Evolutionary conservation across 2,113 vertebrate genomes (phyloP).

Genomic region (Psittacula cyanocephala): DNA sequence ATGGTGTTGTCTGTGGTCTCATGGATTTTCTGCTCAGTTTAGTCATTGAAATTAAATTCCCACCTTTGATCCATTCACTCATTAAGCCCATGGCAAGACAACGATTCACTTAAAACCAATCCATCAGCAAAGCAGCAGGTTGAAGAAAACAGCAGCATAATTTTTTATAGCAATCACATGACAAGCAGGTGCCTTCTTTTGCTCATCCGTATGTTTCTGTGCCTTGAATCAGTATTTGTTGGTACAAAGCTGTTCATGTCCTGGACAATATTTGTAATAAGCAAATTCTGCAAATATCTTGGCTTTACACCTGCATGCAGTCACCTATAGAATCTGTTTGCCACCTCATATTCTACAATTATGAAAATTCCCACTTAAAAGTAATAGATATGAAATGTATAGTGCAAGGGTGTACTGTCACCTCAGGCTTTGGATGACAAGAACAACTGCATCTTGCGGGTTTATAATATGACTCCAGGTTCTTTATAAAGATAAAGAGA

Average conservation of each 20-base stretch:
- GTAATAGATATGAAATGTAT: neutral
- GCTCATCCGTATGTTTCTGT: neutral
- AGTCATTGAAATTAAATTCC: neutral
- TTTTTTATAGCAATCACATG: neutral
- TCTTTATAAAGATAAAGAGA: slow-evolving; percentile 48
- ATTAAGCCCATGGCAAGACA: neutral
- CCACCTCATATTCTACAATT: neutral
- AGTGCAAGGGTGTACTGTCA: slow-evolving; percentile 53
- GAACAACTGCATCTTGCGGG: slow-evolving; percentile 57
- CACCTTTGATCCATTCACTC: neutral
- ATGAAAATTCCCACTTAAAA: neutral
- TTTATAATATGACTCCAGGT: slow-evolving; percentile 56
- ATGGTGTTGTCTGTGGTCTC: neutral
- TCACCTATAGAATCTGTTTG: neutral
- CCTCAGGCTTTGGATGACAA: slow-evolving; percentile 52
- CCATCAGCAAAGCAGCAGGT: neutral
- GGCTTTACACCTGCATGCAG: neutral
- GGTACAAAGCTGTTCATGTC: neutral
- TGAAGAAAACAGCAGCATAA: neutral
- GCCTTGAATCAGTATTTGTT: neutral
- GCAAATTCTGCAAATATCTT: neutral
- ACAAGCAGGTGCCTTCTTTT: neutral
- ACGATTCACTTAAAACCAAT: neutral
- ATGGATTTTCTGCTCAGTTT: neutral
- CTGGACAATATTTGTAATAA: neutral